Evolutionary conservation across 2,888 invertebrate species (phyloP).

Genomic region (Exephanes ischioxanthus): DNA sequence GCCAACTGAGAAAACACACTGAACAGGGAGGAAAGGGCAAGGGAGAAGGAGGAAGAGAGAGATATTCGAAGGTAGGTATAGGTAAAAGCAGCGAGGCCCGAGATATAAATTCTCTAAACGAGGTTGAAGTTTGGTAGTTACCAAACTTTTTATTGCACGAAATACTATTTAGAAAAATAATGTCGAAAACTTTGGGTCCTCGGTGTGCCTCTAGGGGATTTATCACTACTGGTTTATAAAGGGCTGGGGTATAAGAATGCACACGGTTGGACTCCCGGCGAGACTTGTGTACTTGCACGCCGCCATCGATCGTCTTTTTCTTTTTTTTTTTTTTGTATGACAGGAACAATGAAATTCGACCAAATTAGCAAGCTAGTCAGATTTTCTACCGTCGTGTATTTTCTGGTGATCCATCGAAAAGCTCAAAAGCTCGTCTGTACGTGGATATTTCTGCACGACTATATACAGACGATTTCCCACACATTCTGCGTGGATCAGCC

Average conservation of each 20-base stretch:
- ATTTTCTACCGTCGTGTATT: neutral
- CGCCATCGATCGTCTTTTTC: slow-evolving; percentile 1
- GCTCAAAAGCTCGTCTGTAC: neutral
- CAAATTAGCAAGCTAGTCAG: neutral
- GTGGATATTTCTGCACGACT: neutral
- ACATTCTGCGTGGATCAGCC: slow-evolving; percentile 47
- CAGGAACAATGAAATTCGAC: neutral
- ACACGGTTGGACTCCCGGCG: neutral
- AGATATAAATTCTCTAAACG: slow-evolving; percentile 81
- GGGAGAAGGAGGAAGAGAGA: slow-evolving; percentile 65
- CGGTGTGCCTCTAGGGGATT: slow-evolving; percentile 69
- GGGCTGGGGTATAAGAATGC: slow-evolving; percentile 46
- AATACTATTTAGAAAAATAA: slow-evolving; percentile 83
- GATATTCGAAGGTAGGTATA: slow-evolving; percentile 57
- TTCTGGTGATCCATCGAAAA: slow-evolving; percentile 20
- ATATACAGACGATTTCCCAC: slow-evolving; percentile 23
- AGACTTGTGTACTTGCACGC: slow-evolving; percentile 14
- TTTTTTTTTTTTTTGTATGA: neutral
- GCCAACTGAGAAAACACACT: slow-evolving; percentile 59
- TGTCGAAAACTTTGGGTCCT: slow-evolving; percentile 77
- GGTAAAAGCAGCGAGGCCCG: slow-evolving; percentile 65
- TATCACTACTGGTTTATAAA: slow-evolving; percentile 73
- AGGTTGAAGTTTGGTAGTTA: slow-evolving; percentile 82
- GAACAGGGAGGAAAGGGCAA: slow-evolving; percentile 66
- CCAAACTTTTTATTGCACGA: slow-evolving; percentile 80